Conservation (phyloP, 2,888 invertebrate species). For the Cacoxenus indagator region DNA sequence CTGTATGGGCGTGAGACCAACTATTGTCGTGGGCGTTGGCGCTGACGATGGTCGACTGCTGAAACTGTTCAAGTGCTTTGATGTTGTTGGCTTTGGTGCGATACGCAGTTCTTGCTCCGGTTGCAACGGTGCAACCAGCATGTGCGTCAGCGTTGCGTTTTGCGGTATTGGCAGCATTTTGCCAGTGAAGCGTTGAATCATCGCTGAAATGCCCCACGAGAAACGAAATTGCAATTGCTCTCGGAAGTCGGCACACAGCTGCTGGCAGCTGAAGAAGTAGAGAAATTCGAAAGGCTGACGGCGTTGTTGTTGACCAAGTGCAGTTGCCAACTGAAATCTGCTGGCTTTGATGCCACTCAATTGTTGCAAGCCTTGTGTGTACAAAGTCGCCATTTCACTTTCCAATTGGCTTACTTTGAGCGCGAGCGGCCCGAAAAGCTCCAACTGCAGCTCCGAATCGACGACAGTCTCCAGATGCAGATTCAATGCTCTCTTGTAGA, state of each 20-base stretch:
- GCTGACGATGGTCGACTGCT: conserved; percentile 42
- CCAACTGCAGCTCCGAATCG: conserved; percentile 83
- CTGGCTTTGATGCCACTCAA: conserved; percentile 58
- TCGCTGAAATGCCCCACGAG: conserved; percentile 90
- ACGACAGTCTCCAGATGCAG: conserved; percentile 89
- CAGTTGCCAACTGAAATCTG: not conserved
- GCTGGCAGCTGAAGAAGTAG: conserved; percentile 93
- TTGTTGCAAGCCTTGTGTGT: conserved; percentile 77
- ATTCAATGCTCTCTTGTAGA: conserved; percentile 93
- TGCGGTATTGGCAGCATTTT: conserved; percentile 72
- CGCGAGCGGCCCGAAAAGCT: conserved; percentile 88
- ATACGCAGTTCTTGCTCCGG: not conserved
- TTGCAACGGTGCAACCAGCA: conserved; percentile 48
- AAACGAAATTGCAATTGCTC: conserved; percentile 96
- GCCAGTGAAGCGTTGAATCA: conserved; percentile 87
- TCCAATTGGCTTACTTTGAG: conserved; percentile 90
- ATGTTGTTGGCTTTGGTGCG: not conserved
- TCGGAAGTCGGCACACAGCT: conserved; percentile 94
- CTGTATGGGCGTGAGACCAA: conserved; percentile 73
- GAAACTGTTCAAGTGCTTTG: conserved; percentile 16
- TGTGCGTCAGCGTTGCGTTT: conserved; percentile 44
- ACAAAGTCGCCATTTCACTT: conserved; percentile 91
- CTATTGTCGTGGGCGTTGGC: conserved; percentile 29
- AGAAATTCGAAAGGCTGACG: conserved; percentile 91
- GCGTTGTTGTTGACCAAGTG: conserved; percentile 64